Base-by-base conservation (phyloP, 2,888 invertebrate genomes). In the Tipula unca region DNA sequence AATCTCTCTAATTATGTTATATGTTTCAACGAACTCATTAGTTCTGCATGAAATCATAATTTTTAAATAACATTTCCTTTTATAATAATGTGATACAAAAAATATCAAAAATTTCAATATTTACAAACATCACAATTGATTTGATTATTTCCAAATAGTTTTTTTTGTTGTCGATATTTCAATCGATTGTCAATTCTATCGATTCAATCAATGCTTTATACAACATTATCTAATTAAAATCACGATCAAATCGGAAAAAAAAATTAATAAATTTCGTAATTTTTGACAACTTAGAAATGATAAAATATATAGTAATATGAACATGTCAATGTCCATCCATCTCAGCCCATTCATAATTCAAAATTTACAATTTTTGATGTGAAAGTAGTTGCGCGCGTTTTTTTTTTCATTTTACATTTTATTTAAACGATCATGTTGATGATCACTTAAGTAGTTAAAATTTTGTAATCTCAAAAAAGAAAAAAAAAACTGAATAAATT, bases 391-490 rank as follows among this genome's bases (percentile, higher is more conserved):
- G 69, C 25, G 69, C 20, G 25, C 25, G 25, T 20, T 69, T 69
- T 69, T 69, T 69, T 69, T 32, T 32, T 32, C 5, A 32, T 32
- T 20, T 54, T 69, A 69, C 69, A 48, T 69, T 69, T 69, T 69
- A 69, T 69, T 69, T 69, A 69, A 69, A 69, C 10, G 69, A 69
- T 69, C 69, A 25, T 69, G 69, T 69, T 69, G 69, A 69, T 69
- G 69, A 69, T 69, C 69, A 69, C 69, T 69, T 69, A 69, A 69
- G 69, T 69, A 69, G 69, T 69, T 69, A 69, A 69, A 69, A 69
- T 25, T 8, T 25, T 69, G 69, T 69, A 69, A 69, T 69, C 69
- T 13, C 48, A 4, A 17, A n/a, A n/a, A n/a, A 48, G 3, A 20
- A 25, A 8, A 20, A 69, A 8, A 69, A 69, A 25, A 69, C 69